These are phyloP conservation scores for Cottus gobio DNA, from an alignment of 2,113 vertebrate genomes.

Conservation along the genomic window DNA sequence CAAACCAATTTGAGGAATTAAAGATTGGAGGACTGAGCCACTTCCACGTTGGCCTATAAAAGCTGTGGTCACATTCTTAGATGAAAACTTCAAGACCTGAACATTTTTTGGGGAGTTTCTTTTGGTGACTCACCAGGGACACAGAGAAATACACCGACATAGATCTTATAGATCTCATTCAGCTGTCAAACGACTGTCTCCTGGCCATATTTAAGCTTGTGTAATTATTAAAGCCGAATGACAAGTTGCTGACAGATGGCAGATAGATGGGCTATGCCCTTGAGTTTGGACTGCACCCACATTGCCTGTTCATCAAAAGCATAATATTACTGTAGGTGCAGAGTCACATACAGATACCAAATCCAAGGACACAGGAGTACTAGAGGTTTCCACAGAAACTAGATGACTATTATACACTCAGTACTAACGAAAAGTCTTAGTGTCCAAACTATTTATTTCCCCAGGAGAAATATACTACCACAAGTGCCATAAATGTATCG, in stretches of 20 bases:
- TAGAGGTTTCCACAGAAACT: conserved; percentile 40
- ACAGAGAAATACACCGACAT: conserved; percentile 22
- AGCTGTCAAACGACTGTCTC: conserved; percentile 64
- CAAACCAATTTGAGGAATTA: conserved; percentile 24
- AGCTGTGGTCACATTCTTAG: conserved; percentile 39
- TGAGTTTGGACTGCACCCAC: conserved; percentile 60
- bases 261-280: conserved; percentile 71
- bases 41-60: conserved; percentile 55
- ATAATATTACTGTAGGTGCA: conserved; percentile 57
- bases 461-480: conserved; percentile 43
- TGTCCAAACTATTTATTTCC: conserved; percentile 30
- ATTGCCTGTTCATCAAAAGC: conserved; percentile 70
- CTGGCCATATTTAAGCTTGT: conserved; percentile 69
- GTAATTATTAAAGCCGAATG: conserved; percentile 78
- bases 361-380: conserved; percentile 59
- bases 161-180: conserved; percentile 67
- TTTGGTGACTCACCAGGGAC: conserved; percentile 26
- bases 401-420: conserved; percentile 26
- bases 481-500: conserved; percentile 65
- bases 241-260: conserved; percentile 78
- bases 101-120: neutral
- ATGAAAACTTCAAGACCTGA: conserved; percentile 22
- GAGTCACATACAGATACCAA: conserved; percentile 29
- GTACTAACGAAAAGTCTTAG: conserved; percentile 42
- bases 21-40: conserved; percentile 36